A percentile compares a stretch with the other conserved stretches of the same genome.
These are phyloP conservation scores for Falco cherrug DNA, from an alignment of 2,797 vertebrate species.

Conservation along the genomic window DNA sequence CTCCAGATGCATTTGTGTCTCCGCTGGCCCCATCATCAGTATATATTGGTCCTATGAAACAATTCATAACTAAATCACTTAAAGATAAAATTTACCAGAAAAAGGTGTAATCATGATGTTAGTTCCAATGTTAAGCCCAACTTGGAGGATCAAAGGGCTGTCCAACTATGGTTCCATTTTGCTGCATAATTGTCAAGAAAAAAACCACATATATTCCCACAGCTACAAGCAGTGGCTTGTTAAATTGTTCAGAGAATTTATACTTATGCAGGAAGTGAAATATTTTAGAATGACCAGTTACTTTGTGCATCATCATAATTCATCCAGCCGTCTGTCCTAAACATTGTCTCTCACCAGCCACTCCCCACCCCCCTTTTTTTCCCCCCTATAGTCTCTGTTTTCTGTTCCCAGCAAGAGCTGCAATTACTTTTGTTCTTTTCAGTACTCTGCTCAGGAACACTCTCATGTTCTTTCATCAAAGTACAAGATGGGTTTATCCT, in stretches of 20 bases:
- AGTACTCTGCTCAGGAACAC: background rate
- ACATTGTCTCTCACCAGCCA: background rate
- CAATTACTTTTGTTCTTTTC: background rate
- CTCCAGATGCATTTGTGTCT: background rate
- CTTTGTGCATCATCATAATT: background rate
- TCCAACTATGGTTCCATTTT: background rate
- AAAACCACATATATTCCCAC: background rate
- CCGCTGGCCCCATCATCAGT: background rate
- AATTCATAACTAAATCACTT: background rate
- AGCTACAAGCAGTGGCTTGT: background rate
- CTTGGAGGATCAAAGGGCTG: background rate
- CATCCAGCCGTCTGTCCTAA: background rate
- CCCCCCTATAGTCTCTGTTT: background rate
- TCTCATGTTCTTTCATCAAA: background rate
- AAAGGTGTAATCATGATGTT: background rate
- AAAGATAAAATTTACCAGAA: background rate
- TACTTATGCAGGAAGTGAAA: background rate
- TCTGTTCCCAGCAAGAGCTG: background rate
- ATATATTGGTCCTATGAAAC: background rate
- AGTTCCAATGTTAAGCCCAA: background rate
- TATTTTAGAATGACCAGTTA: background rate
- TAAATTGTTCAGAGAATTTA: background rate
- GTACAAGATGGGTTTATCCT: background rate
- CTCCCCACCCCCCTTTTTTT: too few species aligned
- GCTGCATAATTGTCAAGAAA: background rate